These are phyloP conservation scores for Drosophila mulleri DNA, from an alignment of 2,888 invertebrate genomes.

Conservation along the genomic window DNA sequence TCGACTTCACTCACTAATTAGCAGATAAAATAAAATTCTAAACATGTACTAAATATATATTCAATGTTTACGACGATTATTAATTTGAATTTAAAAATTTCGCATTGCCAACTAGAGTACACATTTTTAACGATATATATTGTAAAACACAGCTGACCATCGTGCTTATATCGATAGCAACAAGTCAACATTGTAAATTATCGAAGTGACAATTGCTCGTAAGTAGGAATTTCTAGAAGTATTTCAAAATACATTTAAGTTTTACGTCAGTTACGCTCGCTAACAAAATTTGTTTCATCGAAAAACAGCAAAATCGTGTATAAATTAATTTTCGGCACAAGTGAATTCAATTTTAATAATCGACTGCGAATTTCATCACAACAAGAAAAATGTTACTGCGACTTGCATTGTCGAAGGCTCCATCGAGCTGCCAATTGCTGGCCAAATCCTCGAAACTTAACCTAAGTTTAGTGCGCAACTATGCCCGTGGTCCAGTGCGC, in stretches of 20 bases:
- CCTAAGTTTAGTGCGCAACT: slow-evolving; percentile 59
- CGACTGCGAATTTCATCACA: slow-evolving; percentile 70
- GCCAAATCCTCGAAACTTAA: slow-evolving; percentile 51
- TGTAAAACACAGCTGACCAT: not conserved
- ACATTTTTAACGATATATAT: not conserved
- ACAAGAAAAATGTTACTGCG: slow-evolving; percentile 77
- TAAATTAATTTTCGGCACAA: not conserved
- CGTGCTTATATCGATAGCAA: slow-evolving; percentile 21
- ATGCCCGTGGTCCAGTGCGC: slow-evolving; percentile 76
- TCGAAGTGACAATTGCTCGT: slow-evolving; percentile 12
- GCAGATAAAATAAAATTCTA: not conserved
- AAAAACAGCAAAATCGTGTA: not conserved
- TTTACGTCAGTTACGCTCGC: slow-evolving; percentile 6
- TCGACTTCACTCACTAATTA: no score
- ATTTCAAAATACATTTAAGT: slow-evolving; percentile 22
- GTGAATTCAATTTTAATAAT: not conserved
- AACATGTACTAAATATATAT: not conserved
- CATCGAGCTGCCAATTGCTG: slow-evolving; percentile 49
- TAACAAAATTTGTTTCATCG: slow-evolving; percentile 9
- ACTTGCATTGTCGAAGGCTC: slow-evolving; percentile 63
- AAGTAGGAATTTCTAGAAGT: slow-evolving; percentile 50
- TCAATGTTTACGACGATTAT: no score
- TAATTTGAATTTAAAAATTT: not conserved
- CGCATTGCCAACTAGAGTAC: not conserved
- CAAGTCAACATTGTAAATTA: not conserved